Conservation (phyloP, 2,113 vertebrate species). For the Scomber japonicus region DNA sequence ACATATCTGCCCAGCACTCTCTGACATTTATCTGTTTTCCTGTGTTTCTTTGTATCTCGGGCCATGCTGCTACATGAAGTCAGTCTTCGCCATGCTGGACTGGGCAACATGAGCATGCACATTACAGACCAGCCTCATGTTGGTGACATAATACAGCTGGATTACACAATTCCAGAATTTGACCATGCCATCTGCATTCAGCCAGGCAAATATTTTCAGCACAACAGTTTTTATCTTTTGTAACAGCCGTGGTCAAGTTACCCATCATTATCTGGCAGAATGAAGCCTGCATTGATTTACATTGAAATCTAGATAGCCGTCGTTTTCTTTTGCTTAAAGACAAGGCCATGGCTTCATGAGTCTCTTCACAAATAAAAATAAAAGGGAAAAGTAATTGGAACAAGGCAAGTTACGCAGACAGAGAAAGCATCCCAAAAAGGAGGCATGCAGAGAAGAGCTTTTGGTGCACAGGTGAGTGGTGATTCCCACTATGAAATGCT, state of each 20-base stretch:
- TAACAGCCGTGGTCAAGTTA: constrained; percentile 8
- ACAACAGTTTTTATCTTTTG: constrained; percentile 48
- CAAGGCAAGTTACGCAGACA: constrained; percentile 39
- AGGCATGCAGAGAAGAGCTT: constrained; percentile 56
- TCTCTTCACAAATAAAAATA: constrained; percentile 18
- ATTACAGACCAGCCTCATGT: constrained; percentile 50
- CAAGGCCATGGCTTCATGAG: constrained; percentile 24
- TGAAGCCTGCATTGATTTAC: constrained; percentile 21
- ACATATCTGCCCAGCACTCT: constrained; percentile 63
- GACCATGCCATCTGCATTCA: constrained; percentile 72
- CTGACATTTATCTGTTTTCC: constrained; percentile 46
- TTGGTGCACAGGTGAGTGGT: constrained; percentile 12
- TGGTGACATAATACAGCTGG: constrained; percentile 51
- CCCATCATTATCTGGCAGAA: constrained; percentile 25
- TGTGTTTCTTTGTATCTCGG: constrained; percentile 39
- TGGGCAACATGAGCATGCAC: constrained; percentile 79
- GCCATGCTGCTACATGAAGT: constrained; percentile 76
- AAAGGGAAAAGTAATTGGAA: constrained; percentile 17
- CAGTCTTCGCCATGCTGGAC: constrained; percentile 73
- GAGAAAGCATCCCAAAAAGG: constrained; percentile 28
- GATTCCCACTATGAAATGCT: constrained; percentile 29
- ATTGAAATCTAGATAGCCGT: constrained; percentile 5
- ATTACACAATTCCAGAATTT: constrained; percentile 33
- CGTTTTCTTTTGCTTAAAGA: constrained; percentile 31
- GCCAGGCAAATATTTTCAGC: constrained; percentile 50